Evolutionary conservation across 1,140 invertebrate species (phyloP), one percentile per base, ranked within the genome.

Genomic region (Lethrus apterus): DNA sequence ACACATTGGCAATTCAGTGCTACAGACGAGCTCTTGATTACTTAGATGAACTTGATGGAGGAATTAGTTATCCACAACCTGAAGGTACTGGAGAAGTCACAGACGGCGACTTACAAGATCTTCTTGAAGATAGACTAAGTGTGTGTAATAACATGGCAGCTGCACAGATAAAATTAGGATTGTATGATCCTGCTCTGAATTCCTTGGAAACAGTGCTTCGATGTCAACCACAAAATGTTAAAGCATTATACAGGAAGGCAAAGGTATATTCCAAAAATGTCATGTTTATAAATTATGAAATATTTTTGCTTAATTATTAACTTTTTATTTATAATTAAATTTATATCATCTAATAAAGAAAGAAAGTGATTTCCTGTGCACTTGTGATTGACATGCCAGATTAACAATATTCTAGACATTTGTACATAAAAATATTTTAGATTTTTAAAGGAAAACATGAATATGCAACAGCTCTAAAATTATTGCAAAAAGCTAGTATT

Each of bases 101-200:
- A n/a, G 73, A 79, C 58, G 62, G 67, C 23, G 74, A 79, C 19
- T 58, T 81, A 7, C 76, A 79, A 54, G 60, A 60, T 23, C 62
- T 93, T 17, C 57, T 91, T 11, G 84, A 89, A 21, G 84, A 88
- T 59, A 67, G 86, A 40, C 67, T 92, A 4, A 84, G 86, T 58
- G 84, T 89, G 0, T 83, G 86, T 53, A 94, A 94, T 63, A 94
- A 94, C 67, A 77, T 94, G 70, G 88, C 89, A 4, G 84, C 86
- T 43, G 85, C 89, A 15, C 89, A 93, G 67, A 77, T 93, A 24
- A 91, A 90, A 70, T 80, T 85, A 18, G 78, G 84, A 50, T 83
- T 84, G 0, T 91, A 78, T 60, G 86, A 91, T 56, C 79, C 82
- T 18, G 90, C 90, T 10, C 69, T 90, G 3, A 74, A 77, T 59